A percentile compares a stretch with the other conserved stretches of the same genome.
Evolutionary conservation across 2,888 invertebrate species (phyloP).

Genomic region (Xestoiulus laeticollis): DNA sequence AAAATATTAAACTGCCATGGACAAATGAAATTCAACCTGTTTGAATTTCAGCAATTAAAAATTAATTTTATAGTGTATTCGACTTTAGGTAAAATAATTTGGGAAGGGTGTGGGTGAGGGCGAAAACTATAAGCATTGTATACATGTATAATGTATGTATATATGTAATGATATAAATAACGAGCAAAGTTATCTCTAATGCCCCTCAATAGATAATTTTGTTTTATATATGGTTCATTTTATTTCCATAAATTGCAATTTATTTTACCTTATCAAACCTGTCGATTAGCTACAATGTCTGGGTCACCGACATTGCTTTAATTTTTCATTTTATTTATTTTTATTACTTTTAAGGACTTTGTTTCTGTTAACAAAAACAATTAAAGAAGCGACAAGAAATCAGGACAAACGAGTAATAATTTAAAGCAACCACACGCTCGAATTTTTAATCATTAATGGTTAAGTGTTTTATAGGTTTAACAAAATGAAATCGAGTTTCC

Average conservation of each 20-base stretch:
- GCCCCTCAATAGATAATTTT: not conserved
- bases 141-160: no score
- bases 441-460: not conserved
- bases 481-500: conserved; percentile 32
- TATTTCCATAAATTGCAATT: conserved; percentile 27
- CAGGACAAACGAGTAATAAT: conserved; percentile 38
- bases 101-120: no score
- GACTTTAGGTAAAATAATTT: no score
- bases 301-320: not conserved
- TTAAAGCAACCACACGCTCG: conserved; percentile 39
- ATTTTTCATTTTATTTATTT: not conserved
- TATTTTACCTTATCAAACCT: not conserved
- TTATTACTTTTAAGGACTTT: not conserved
- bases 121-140: no score
- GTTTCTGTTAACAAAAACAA: not conserved
- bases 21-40: no score
- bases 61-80: no score
- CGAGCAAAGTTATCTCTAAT: not conserved
- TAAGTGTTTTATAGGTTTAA: conserved; percentile 7
- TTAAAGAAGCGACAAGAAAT: conserved; percentile 40
- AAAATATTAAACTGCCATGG: no score
- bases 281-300: not conserved
- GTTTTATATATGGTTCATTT: not conserved
- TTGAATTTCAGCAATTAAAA: no score
- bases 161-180: no score